These are phyloP conservation scores for Xiphias gladius DNA, from an alignment of 2,113 vertebrate species.

Conservation along the genomic window DNA sequence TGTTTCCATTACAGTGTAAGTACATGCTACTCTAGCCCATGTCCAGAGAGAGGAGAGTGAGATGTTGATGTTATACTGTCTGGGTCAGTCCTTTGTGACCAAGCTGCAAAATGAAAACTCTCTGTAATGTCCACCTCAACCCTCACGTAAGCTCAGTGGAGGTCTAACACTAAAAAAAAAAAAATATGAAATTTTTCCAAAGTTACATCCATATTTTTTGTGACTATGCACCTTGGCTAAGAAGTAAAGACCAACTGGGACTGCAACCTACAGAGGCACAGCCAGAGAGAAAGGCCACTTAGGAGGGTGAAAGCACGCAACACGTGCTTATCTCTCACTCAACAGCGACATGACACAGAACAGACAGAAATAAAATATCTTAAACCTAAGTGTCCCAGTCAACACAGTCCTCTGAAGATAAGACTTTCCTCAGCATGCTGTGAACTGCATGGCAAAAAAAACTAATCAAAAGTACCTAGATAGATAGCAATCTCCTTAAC, in stretches of 20 bases:
- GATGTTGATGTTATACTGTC: conserved; percentile 14
- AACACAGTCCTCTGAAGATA: conserved; percentile 2
- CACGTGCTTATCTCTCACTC: conserved; percentile 34
- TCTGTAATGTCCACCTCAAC: conserved; percentile 20
- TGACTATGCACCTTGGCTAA: conserved; percentile 18
- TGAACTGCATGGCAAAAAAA: conserved; percentile 42
- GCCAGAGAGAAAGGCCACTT: conserved; percentile 61
- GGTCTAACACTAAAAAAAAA: conserved; percentile 27
- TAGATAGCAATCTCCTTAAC: conserved; percentile 30
- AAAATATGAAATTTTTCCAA: conserved; percentile 13
- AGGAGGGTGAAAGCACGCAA: conserved; percentile 30
- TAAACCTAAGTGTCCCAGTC: conserved; percentile 39
- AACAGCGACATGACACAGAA: conserved; percentile 43
- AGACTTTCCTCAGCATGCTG: conserved; percentile 12
- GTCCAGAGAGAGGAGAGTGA: conserved; percentile 37
- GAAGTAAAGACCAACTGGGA: conserved; percentile 5
- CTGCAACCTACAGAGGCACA: conserved; percentile 9
- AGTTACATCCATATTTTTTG: conserved; percentile 8
- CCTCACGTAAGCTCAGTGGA: conserved; percentile 22
- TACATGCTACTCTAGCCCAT: conserved; percentile 53
- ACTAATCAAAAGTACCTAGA: conserved; percentile 57
- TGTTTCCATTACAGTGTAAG: conserved; percentile 57
- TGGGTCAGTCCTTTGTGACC: conserved; percentile 20
- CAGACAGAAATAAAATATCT: conserved; percentile 43
- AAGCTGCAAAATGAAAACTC: conserved; percentile 34